Percentiles rank a stretch among this genome's conserved stretches.
Conservation (phyloP, 2,113 vertebrate genomes). For the Mugil cephalus region DNA sequence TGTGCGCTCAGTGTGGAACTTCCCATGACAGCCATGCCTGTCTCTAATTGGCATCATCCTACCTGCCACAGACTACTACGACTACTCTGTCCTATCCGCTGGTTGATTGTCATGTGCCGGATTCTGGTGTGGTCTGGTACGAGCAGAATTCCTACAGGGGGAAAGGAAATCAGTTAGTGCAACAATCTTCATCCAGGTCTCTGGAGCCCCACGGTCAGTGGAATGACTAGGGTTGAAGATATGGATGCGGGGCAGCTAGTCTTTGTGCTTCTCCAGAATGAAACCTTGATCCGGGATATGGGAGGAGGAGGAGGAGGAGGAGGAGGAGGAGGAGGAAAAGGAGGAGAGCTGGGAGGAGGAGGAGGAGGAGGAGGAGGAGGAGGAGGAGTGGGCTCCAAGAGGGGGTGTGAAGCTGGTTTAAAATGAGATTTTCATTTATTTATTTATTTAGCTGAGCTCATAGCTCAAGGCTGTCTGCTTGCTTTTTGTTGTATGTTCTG, state of each 20-base stretch:
- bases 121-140: slow-evolving; percentile 30
- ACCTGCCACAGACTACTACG: slow-evolving; percentile 29
- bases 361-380: slow-evolving; percentile 37
- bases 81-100: not conserved
- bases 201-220: slow-evolving; percentile 39
- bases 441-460: slow-evolving; percentile 79
- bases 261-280: slow-evolving; percentile 67
- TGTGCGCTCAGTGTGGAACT: slow-evolving; percentile 2
- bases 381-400: slow-evolving; percentile 58
- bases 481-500: slow-evolving; percentile 77
- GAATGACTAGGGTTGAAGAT: slow-evolving; percentile 48
- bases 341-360: slow-evolving; percentile 27
- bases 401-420: slow-evolving; percentile 70
- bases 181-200: slow-evolving; percentile 20
- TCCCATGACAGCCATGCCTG: slow-evolving; percentile 23
- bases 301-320: slow-evolving; percentile 35
- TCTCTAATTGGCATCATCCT: slow-evolving; percentile 49
- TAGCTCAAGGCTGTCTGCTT: slow-evolving; percentile 81
- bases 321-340: slow-evolving; percentile 1
- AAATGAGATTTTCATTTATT: slow-evolving; percentile 79
- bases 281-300: slow-evolving; percentile 71
- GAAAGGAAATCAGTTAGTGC: slow-evolving; percentile 14
- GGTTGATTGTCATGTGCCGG: slow-evolving; percentile 59
- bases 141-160: slow-evolving; percentile 21
- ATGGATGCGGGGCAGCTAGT: slow-evolving; percentile 43